These are phyloP conservation scores for Phoenicopterus ruber DNA, from an alignment of 2,113 vertebrate species.

Conservation along the genomic window DNA sequence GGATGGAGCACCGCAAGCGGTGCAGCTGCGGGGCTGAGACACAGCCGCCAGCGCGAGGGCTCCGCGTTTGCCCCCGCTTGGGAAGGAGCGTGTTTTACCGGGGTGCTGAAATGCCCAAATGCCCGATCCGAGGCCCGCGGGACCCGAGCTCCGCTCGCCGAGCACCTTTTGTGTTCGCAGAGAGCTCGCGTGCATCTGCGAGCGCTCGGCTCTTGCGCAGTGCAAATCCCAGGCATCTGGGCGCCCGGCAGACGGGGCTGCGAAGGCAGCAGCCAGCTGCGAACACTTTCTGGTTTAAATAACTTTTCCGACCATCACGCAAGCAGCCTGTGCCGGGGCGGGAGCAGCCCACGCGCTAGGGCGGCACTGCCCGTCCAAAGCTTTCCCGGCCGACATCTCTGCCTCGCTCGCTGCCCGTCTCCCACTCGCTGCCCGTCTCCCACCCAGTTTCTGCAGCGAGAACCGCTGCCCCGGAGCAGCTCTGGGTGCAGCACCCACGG, in stretches of 20 bases:
- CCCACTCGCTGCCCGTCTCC: accelerated
- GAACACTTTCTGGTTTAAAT: background rate
- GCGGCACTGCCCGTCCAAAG: background rate
- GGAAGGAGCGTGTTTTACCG: background rate
- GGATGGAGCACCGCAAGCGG: accelerated
- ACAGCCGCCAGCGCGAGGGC: accelerated
- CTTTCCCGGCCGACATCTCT: background rate
- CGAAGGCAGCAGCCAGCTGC: background rate
- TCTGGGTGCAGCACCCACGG: background rate
- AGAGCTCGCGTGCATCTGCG: background rate
- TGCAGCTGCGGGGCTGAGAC: background rate
- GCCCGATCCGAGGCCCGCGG: accelerated
- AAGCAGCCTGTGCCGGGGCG: accelerated
- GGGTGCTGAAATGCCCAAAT: background rate
- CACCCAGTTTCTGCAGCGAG: background rate
- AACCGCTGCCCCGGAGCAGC: accelerated
- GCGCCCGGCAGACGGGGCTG: background rate
- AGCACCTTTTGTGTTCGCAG: background rate
- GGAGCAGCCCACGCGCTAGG: background rate
- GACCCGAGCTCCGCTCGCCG: background rate
- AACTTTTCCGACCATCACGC: background rate
- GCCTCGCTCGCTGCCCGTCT: accelerated
- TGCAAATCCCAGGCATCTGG: background rate
- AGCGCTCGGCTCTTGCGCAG: background rate
- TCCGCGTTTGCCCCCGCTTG: background rate